Evolutionary conservation across 2,113 vertebrate genomes (phyloP), one percentile per base, ranked within the genome.

Genomic region (Campylomormyrus numenius): DNA sequence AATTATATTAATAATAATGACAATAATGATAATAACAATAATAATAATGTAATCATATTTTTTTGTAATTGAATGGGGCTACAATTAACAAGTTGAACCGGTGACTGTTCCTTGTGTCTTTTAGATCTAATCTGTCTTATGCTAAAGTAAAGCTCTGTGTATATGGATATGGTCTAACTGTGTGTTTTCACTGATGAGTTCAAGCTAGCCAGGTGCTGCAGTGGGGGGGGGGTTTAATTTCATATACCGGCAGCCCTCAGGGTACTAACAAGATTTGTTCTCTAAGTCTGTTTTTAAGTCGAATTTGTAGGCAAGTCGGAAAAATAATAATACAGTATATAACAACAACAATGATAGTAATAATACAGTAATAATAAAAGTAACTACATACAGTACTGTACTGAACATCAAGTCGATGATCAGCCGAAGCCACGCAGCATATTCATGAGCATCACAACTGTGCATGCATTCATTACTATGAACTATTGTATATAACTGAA

Each of bases 121-220:
- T 87, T 53, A 53, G 85, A 35, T 53, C 49, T n/a, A 31, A 53
- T 49, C 46, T 53, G 24, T 87, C 50, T 27, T 50, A 77, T 19
- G 31, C 74, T 77, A 87, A 87, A 53, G 85, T 53, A 87, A 53
- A 87, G 49, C 24, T 50, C n/a, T 87, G 46, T 87, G 42, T 46
- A 27, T 84, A 58, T 58, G 50, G 24, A 58, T 58, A 58, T 58
- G 21, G 56, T 58, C 56, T 58, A 58, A n/a, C n/a, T 42, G 17
- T 85, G 83, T 24, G 39, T 50, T 85, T 39, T 39, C 74, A 77
- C 74, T 85, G 46, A 50, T 85, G 48, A 48, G 48, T 48, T 85
- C 24, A 27, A 27, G 24, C 11, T n/a, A 85, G n/a, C 13, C 15
- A 49, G 84, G 24, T n/a, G n/a, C 19, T 49, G 45, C 2, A 10